Base-by-base conservation (phyloP, 2,797 vertebrate genomes). In the Artibeus jamaicensis region DNA sequence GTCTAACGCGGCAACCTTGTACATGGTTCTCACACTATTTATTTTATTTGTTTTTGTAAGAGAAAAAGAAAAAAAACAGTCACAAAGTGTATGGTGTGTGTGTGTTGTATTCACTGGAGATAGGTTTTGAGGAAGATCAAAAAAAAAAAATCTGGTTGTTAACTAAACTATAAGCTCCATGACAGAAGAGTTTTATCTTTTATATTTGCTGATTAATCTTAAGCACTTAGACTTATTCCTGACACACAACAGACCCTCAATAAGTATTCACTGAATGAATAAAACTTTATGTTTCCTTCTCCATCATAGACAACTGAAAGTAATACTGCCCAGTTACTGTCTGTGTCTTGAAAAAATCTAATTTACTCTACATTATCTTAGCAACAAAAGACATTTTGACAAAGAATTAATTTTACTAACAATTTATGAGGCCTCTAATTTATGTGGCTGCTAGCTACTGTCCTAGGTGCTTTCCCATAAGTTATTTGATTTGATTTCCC, bases 381-480 rank as follows among this genome's bases (percentile, higher is more conserved):
- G 86, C 21, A 94, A 91, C 22, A 67, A 94, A 78, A 76, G 9
- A 89, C 24, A 48, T 81, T 88, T 79, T 89, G 73, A n/a, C 57
- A 82, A 85, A 92, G 94, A 79, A 50, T 81, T 95, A 55, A 83
- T 89, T 73, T 90, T 89, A n/a, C 59, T 62, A 74, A 86, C 82
- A 83, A 86, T 71, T 73, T 86, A 55, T 81, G 59, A 94, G 53
- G 62, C 19, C 79, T 77, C 62, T 70, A 87, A 82, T 68, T 76
- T 22, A 3, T 85, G 6, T 53, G 53, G 76, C n/a, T 55, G 15
- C 29, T 26, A 77, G 19, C 26, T 90, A n/a, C 8, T 92, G 24
- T 92, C 19, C n/a, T 76, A 70, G 26, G n/a, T 79, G 5, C 3
- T 57, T 85, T 88, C 24, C 62, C 39, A 9, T 87, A 48, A 57